Base-by-base conservation (phyloP, 2,113 vertebrate genomes). In the Mohoua ochrocephala region DNA sequence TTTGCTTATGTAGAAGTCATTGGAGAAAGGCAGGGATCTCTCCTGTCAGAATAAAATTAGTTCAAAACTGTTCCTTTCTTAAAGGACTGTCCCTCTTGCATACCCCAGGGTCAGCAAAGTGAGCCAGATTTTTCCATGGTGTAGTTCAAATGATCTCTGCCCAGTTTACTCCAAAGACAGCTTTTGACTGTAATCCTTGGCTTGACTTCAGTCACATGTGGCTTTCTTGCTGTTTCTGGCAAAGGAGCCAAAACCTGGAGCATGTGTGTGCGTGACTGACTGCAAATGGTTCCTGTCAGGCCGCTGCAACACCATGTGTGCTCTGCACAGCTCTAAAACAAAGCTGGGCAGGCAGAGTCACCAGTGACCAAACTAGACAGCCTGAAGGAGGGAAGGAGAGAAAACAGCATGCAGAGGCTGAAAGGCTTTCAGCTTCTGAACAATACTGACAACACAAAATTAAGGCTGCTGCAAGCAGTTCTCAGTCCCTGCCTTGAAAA, bases 391-490 rank as follows among this genome's bases (percentile, higher is more conserved):
- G 54, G 28, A 35, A 41, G 26, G 45, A 80, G 59, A 68, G 37
- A 69, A 71, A 73, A 61, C 9, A 22, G 68, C 90, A 52, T 37
- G 56, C 8, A 60, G 59, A 84, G 28, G 50, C 60, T 64, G 89
- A 79, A 89, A 84, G 54, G 35, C 79, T 91, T 87, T 71, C 61
- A 82, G 53, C 65, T 85, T 5, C 3, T 23, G 5, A 71, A 53
- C 76, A 81, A 44, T 23, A 67, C 35, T 50, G 56, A 63, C 45
- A 73, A 84, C 31, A 93, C 44, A 78, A 96, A 97, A 78, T 80
- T 82, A 96, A 97, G 94, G 96, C 95, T 91, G 47, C 57, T 79
- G 76, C 10, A 41, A 79, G 81, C 69, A 61, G 70, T 90, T 90
- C 45, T 88, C 85, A 57, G 37, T 83, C 60, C 16, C 10, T 56